Evolutionary conservation across 2,113 vertebrate species (phyloP).

Genomic region (Arenaria interpres): DNA sequence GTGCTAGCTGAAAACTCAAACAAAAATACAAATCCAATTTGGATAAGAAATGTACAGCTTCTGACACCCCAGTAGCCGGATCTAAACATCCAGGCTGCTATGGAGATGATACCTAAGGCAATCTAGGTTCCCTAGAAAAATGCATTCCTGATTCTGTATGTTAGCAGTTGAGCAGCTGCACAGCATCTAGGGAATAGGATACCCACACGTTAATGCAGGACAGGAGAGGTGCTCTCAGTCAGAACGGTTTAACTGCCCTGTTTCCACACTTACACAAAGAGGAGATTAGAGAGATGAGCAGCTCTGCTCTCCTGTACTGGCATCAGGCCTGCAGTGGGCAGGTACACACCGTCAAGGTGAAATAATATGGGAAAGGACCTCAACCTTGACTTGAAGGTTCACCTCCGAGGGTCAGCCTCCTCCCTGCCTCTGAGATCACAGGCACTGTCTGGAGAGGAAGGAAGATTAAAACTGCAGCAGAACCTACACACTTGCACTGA

Average conservation of each 20-base stretch:
- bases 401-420: not conserved
- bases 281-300: not conserved
- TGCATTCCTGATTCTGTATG: not conserved
- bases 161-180: not conserved
- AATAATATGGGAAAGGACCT: not conserved
- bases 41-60: not conserved
- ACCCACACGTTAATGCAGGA: no score
- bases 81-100: not conserved
- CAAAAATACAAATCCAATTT: not conserved
- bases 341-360: not conserved
- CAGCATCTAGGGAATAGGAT: fast-evolving
- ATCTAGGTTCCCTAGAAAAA: not conserved
- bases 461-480: not conserved
- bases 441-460: not conserved
- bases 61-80: not conserved
- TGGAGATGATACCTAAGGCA: not conserved
- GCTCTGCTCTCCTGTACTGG: not conserved
- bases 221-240: not conserved
- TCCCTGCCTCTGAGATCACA: not conserved
- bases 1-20: not conserved
- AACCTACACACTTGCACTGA: not conserved
- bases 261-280: fast-evolving
- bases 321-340: not conserved
- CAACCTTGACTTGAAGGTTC: not conserved
- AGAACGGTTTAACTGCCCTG: not conserved